Conservation (phyloP, 1,140 invertebrate species). For the Tetramorium simillimum region DNA sequence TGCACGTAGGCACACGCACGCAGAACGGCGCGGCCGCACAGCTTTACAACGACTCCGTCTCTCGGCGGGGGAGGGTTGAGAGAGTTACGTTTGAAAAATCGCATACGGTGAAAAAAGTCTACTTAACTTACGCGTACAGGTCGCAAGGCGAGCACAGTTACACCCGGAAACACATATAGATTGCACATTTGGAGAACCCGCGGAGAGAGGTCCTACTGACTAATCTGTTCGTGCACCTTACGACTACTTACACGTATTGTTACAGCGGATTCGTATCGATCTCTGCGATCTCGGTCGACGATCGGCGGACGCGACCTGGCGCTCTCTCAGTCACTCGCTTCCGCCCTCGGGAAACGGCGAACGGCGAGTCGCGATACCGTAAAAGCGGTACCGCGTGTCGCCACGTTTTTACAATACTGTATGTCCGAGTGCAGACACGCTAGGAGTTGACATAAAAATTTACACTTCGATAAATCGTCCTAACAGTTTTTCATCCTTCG, state of each 20-base stretch:
- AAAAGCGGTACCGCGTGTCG: slow-evolving; percentile 31
- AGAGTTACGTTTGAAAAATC: slow-evolving; percentile 16
- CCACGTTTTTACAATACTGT: background rate
- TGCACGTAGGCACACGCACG: background rate
- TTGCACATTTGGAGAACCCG: background rate
- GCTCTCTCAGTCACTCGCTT: background rate
- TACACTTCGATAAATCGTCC: background rate
- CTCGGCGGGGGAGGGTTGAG: background rate
- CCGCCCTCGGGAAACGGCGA: background rate
- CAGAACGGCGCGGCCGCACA: background rate
- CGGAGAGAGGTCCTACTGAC: background rate
- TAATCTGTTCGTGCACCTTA: background rate
- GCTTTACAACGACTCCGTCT: background rate
- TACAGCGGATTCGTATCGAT: slow-evolving; percentile 7
- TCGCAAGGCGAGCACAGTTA: background rate
- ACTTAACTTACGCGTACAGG: background rate
- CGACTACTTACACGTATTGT: background rate
- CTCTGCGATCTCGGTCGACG: background rate
- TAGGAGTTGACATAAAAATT: background rate
- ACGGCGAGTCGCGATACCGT: background rate
- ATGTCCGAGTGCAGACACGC: background rate
- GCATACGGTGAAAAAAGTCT: background rate
- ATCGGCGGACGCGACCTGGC: background rate
- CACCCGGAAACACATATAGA: slow-evolving; percentile 26
- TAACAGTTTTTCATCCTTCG: background rate